Evolutionary conservation across 2,888 invertebrate genomes (phyloP).

Genomic region (Plagodis dolabraria): DNA sequence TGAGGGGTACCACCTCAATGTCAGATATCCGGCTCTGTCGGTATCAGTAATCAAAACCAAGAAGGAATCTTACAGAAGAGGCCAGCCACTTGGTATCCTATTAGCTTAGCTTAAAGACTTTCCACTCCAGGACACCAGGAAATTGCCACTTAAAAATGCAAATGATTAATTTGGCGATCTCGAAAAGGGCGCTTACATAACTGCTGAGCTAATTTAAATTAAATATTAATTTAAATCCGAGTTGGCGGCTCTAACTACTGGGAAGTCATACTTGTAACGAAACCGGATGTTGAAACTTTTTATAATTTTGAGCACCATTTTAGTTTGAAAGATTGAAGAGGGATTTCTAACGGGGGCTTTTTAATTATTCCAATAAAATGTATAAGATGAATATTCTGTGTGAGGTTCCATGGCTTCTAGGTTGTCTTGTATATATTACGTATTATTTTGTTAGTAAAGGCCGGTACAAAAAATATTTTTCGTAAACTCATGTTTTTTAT

Average conservation of each 20-base stretch:
- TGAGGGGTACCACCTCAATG: background rate
- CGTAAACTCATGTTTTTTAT: too few relatives aligned
- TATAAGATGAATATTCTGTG: too few relatives aligned
- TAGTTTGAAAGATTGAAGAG: background rate
- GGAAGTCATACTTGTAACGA: background rate
- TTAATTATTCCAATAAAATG: too few relatives aligned
- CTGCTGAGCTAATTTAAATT: conserved; percentile 23
- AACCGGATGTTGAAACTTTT: background rate
- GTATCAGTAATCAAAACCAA: too few relatives aligned
- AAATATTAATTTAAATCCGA: conserved; percentile 14
- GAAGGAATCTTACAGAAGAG: background rate
- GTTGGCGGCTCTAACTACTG: background rate
- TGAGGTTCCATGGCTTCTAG: too few relatives aligned
- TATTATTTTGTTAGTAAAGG: too few relatives aligned
- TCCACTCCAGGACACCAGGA: conserved; percentile 7
- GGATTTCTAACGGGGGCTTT: too few relatives aligned
- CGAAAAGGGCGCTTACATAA: conserved; percentile 3
- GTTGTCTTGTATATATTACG: too few relatives aligned
- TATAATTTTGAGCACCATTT: background rate
- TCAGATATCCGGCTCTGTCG: too few relatives aligned
- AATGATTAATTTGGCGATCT: conserved; percentile 43
- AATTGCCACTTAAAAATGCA: conserved; percentile 55
- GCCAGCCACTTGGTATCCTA: background rate
- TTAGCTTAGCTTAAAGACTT: conserved; percentile 2
- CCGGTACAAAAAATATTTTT: too few relatives aligned